A percentile compares a stretch with the other conserved stretches of the same genome.
phyloP scores from a whole-genome alignment of 1,140 invertebrate genomes.

The Luehdorfia chinensis region DNA sequence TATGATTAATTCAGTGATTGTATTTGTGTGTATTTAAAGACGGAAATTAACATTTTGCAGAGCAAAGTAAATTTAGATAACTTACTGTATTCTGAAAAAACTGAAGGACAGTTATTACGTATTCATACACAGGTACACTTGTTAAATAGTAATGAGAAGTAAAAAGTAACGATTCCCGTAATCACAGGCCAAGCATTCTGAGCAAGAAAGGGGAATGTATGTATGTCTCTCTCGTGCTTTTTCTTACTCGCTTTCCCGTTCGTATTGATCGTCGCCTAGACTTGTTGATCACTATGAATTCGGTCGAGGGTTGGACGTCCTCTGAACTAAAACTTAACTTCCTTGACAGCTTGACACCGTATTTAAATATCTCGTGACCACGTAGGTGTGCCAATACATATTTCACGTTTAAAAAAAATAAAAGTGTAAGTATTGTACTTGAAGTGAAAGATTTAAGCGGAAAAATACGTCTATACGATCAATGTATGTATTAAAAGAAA shows the following conservation, averaged over 20 bases:
- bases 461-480: too few species aligned
- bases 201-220: conserved; percentile 28
- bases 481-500: too few species aligned
- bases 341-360: conserved; percentile 10
- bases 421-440: too few species aligned
- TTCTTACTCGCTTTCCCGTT: conserved; percentile 41
- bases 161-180: conserved; percentile 22
- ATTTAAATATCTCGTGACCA: conserved; percentile 2
- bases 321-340: conserved; percentile 22
- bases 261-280: conserved; percentile 73
- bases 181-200: conserved; percentile 32
- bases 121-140: too few species aligned
- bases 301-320: conserved; percentile 30
- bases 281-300: conserved; percentile 66
- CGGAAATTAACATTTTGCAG: too few species aligned
- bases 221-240: conserved; percentile 39
- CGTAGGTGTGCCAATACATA: not conserved
- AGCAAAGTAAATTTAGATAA: too few species aligned
- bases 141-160: too few species aligned
- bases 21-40: too few species aligned
- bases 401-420: not conserved
- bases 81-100: too few species aligned
- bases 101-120: too few species aligned
- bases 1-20: too few species aligned
- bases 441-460: too few species aligned